Base-by-base conservation (phyloP, 2,113 vertebrate species). In the Anguilla japonica region DNA sequence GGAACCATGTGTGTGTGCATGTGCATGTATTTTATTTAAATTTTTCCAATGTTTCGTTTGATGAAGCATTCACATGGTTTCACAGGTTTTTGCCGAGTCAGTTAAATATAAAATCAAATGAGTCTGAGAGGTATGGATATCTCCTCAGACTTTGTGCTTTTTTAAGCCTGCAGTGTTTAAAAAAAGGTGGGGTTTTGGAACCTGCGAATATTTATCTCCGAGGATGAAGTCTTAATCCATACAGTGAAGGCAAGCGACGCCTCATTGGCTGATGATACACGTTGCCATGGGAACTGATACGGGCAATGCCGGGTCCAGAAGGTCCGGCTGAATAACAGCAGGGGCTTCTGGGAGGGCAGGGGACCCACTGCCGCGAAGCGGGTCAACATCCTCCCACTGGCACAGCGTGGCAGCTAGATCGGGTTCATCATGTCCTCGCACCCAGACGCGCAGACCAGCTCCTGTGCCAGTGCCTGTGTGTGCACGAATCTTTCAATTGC, bases 281-380 rank as follows among this genome's bases (percentile, higher is more conserved):
- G 84, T 91, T 88, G 84, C 91, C 87, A 91, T 90, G 89, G 88
- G 85, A 88, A 91, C 89, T 83, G 41, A 80, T 81, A 88, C 43
- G 86, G 88, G 89, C 88, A 87, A 67, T 89, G 85, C 88, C 84
- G 91, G 34, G 71, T 78, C 83, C 60, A 81, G 79, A 82, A 53
- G 82, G 60, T 50, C 40, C 41, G 34, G 39, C 87, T 56, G 85
- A 88, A 86, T 60, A 84, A 84, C 75, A 89, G 90, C 84, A 86
- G 87, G 84, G 85, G 87, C n/a, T 85, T 78, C 50, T 22, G 82
- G 81, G n/a, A 67, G 81, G 16, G 43, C 46, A 40, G 46, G 34
- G 34, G 53, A 57, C 63, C 82, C 57, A 67, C 81, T 71, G 85
- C 43, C 29, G 20, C 40, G 5, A 67, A 83, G 80, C 85, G 16